Conservation (phyloP, 2,113 vertebrate genomes). For the Geothlypis trichas region DNA sequence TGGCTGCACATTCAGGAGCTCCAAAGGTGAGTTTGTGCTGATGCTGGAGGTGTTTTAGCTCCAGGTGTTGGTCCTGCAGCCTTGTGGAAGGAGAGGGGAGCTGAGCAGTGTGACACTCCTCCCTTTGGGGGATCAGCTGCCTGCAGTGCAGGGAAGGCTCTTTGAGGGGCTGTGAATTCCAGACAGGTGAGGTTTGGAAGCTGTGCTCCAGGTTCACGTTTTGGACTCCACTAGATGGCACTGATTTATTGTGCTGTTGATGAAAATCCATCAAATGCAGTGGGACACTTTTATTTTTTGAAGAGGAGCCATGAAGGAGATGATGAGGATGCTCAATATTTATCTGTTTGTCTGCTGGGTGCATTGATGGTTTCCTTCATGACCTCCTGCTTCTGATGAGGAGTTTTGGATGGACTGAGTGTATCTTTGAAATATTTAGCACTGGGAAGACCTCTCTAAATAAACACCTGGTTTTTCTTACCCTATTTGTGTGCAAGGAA, state of each 20-base stretch:
- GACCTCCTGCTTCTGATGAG: background rate
- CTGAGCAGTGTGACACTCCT: background rate
- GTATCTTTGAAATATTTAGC: background rate
- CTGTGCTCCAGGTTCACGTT: background rate
- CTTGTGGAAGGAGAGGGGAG: background rate
- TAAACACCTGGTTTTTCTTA: background rate
- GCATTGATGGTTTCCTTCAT: background rate
- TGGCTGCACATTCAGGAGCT: background rate
- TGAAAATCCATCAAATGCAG: background rate
- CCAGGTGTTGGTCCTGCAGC: background rate
- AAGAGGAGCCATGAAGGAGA: background rate
- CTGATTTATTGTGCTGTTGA: constrained; percentile 35
- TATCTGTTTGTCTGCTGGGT: background rate
- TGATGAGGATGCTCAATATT: background rate
- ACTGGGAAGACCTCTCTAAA: background rate
- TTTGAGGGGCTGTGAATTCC: background rate
- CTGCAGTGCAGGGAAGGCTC: background rate
- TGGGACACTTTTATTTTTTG: background rate
- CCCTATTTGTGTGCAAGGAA: background rate
- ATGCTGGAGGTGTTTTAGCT: background rate
- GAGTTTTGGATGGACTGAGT: background rate
- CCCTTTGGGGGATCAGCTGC: background rate
- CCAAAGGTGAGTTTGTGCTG: background rate
- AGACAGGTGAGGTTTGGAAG: background rate
- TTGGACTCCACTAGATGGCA: constrained; percentile 49